A percentile compares a stretch with the other conserved stretches of the same genome.
Evolutionary conservation across 2,888 invertebrate genomes (phyloP).

Genomic region (Latrodectus elegans): DNA sequence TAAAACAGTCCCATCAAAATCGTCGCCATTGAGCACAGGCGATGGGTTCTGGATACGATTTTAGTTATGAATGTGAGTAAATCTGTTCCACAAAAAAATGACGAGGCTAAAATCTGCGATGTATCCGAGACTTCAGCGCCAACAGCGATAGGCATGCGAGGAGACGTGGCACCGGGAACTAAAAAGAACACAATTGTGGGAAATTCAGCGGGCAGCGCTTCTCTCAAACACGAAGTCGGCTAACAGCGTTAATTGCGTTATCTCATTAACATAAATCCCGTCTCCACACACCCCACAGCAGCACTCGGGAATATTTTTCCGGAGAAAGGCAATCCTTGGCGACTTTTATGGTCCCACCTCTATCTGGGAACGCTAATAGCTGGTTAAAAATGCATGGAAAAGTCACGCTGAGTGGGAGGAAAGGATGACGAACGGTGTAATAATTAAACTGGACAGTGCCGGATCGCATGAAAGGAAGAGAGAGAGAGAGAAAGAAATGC

Average conservation of each 20-base stretch:
- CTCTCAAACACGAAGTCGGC: no score
- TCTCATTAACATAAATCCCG: constrained; percentile 34
- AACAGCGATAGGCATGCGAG: background rate
- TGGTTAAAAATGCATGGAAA: constrained; percentile 22
- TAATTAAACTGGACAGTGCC: background rate
- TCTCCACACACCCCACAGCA: constrained; percentile 22
- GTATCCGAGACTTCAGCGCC: no score
- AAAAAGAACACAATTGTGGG: background rate
- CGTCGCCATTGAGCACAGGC: no score
- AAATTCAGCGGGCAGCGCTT: background rate
- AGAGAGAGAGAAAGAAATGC: background rate
- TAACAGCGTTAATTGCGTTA: background rate
- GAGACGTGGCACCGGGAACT: background rate
- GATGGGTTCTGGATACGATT: no score
- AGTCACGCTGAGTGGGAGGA: background rate
- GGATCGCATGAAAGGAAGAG: background rate
- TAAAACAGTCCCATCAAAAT: no score
- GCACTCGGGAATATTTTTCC: background rate
- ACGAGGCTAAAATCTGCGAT: no score
- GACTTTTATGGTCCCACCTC: constrained; percentile 44
- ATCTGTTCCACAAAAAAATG: no score
- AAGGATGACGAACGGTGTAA: background rate
- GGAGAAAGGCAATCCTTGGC: constrained; percentile 10
- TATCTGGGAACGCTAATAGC: constrained; percentile 17
- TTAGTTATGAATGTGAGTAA: no score